These are phyloP conservation scores for Sinhomidia bicolor DNA, from an alignment of 2,888 invertebrate genomes.

Conservation along the genomic window DNA sequence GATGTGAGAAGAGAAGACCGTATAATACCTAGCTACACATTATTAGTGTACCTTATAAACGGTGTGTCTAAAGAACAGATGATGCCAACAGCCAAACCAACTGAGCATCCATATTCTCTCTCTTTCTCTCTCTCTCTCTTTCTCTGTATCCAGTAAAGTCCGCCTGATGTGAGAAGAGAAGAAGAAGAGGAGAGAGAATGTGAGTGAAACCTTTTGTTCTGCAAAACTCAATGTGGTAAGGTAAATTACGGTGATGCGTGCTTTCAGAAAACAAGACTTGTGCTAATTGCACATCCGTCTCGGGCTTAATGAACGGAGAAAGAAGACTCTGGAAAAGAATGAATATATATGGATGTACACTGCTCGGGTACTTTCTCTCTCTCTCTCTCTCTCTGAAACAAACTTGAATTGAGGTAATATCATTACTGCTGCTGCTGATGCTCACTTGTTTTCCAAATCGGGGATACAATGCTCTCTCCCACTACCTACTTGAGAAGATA, in stretches of 20 bases:
- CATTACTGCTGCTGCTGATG: not conserved
- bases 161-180: not conserved
- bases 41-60: no score
- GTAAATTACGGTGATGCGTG: conserved; percentile 63
- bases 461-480: not conserved
- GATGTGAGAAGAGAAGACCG: not conserved
- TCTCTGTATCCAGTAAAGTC: no score
- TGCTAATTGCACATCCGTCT: conserved; percentile 70
- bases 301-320: conserved; percentile 63
- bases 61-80: no score
- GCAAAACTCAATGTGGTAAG: conserved; percentile 60
- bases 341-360: no score
- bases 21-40: no score
- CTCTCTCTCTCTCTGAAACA: not conserved
- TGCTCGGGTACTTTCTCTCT: no score
- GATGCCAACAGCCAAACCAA: not conserved
- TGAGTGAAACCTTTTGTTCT: conserved; percentile 53
- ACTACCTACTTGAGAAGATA: no score
- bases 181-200: no score
- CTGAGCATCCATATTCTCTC: not conserved
- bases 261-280: conserved; percentile 62
- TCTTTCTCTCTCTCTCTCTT: no score
- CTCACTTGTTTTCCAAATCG: conserved; percentile 31
- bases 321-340: no score
- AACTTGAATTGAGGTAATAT: conserved; percentile 9